Percentiles rank a stretch among this genome's conserved stretches.
Evolutionary conservation across 2,888 invertebrate genomes (phyloP).

Genomic region (Anarsia innoxiella): DNA sequence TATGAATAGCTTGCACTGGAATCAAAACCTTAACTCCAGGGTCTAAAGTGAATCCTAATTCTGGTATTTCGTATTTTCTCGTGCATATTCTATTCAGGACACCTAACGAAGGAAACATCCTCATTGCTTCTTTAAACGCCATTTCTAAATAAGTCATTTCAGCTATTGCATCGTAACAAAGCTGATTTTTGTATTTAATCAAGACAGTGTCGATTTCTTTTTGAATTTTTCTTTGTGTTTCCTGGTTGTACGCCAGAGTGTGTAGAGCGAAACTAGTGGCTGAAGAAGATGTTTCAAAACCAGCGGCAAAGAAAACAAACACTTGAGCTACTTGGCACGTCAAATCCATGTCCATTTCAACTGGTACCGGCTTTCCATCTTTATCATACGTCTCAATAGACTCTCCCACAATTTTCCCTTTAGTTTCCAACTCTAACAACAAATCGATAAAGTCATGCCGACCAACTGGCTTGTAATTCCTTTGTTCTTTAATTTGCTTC

Average conservation of each 20-base stretch:
- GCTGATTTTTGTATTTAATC: constrained; percentile 23
- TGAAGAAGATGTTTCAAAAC: constrained; percentile 37
- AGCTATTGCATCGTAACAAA: constrained; percentile 31
- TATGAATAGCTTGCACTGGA: constrained; percentile 27
- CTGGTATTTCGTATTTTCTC: constrained; percentile 24
- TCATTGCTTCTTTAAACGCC: constrained; percentile 31
- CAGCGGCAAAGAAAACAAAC: constrained; percentile 24
- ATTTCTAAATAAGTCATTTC: constrained; percentile 35
- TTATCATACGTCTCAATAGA: constrained; percentile 27
- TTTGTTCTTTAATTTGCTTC: constrained; percentile 22
- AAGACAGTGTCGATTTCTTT: constrained; percentile 36
- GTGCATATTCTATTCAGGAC: constrained; percentile 21
- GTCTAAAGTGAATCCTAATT: constrained; percentile 25
- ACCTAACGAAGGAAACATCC: constrained; percentile 26
- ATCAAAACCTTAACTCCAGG: constrained; percentile 24
- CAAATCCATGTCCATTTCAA: constrained; percentile 26
- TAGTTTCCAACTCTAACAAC: constrained; percentile 27
- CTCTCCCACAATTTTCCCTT: constrained; percentile 29
- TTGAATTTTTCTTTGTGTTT: constrained; percentile 34
- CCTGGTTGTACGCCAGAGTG: constrained; percentile 37
- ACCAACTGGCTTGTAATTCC: constrained; percentile 25
- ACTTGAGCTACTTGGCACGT: constrained; percentile 14
- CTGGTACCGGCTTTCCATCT: constrained; percentile 25
- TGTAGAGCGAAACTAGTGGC: constrained; percentile 39
- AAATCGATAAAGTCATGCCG: constrained; percentile 34